Percentiles rank a stretch among this genome's conserved stretches.
These are phyloP conservation scores for Trissolcus japonicus DNA, from an alignment of 2,888 invertebrate genomes.

Conservation along the genomic window DNA sequence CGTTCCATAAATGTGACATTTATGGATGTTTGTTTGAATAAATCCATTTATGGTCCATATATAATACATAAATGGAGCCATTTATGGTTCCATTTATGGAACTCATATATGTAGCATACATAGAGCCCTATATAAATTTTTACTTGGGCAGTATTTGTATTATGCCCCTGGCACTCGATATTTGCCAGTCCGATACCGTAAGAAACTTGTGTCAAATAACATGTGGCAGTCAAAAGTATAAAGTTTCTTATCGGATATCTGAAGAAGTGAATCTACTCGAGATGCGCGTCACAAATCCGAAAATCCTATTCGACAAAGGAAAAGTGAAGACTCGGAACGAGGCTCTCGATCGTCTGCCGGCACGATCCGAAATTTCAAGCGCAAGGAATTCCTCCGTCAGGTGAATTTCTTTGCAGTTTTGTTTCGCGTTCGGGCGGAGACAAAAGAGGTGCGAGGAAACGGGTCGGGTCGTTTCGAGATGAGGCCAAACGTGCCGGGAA, in stretches of 20 bases:
- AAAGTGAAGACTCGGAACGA: conserved; percentile 40
- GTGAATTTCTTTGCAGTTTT: conserved; percentile 55
- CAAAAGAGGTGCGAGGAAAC: conserved; percentile 51
- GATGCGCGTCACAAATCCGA: conserved; percentile 55
- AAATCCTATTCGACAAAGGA: conserved; percentile 50
- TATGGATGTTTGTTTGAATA: too few relatives aligned
- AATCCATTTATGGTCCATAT: too few relatives aligned
- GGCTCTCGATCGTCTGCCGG: conserved; percentile 36
- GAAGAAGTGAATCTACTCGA: conserved; percentile 43
- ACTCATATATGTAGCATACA: too few relatives aligned
- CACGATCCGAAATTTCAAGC: conserved; percentile 49
- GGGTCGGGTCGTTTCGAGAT: conserved; percentile 39
- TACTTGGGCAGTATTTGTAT: too few relatives aligned
- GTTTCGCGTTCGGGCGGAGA: conserved; percentile 55
- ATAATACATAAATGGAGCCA: too few relatives aligned
- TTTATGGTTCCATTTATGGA: too few relatives aligned
- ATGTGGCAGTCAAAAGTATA: conserved; percentile 52
- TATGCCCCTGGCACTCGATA: background rate
- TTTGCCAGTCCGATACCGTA: conserved; percentile 32
- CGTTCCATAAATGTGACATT: too few relatives aligned
- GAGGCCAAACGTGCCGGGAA: conserved; percentile 52
- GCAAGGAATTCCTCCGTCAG: conserved; percentile 33
- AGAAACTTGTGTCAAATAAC: conserved; percentile 42
- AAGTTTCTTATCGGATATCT: conserved; percentile 55
- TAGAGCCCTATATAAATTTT: too few relatives aligned